Evolutionary conservation across 2,113 vertebrate genomes (phyloP).

Genomic region (Chloroceryle aenea): DNA sequence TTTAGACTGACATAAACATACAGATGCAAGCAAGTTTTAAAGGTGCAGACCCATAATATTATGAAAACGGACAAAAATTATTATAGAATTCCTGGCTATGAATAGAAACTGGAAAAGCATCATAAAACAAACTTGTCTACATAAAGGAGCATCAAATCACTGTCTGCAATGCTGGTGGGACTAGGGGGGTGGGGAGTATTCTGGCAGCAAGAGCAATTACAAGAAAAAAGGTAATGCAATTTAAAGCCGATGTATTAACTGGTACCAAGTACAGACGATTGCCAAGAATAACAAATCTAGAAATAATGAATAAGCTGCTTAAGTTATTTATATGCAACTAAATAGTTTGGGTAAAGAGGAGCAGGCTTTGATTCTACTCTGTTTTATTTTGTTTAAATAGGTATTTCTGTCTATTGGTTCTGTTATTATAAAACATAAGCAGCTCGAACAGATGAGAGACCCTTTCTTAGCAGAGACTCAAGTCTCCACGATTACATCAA

Average conservation of each 20-base stretch:
- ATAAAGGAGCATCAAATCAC: neutral
- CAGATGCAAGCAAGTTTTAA: neutral
- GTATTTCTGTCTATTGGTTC: neutral
- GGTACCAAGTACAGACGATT: neutral
- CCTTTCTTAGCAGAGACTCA: neutral
- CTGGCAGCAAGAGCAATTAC: neutral
- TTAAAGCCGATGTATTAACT: constrained; percentile 1
- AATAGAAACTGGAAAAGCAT: neutral
- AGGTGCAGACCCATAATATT: neutral
- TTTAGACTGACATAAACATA: neutral
- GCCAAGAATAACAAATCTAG: constrained; percentile 32
- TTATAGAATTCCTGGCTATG: neutral
- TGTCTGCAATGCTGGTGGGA: neutral
- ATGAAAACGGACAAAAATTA: neutral
- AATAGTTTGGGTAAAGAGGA: neutral
- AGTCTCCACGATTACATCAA: neutral
- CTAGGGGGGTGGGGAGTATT: neutral
- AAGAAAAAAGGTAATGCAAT: neutral
- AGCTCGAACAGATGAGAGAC: neutral
- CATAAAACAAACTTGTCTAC: neutral
- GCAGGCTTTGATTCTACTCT: neutral
- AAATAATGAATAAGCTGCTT: constrained; percentile 39
- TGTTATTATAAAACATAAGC: neutral
- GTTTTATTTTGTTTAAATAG: neutral
- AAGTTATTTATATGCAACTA: neutral